phyloP scores from a whole-genome alignment of 2,113 vertebrate genomes.

The Dolichotis patagonum region DNA sequence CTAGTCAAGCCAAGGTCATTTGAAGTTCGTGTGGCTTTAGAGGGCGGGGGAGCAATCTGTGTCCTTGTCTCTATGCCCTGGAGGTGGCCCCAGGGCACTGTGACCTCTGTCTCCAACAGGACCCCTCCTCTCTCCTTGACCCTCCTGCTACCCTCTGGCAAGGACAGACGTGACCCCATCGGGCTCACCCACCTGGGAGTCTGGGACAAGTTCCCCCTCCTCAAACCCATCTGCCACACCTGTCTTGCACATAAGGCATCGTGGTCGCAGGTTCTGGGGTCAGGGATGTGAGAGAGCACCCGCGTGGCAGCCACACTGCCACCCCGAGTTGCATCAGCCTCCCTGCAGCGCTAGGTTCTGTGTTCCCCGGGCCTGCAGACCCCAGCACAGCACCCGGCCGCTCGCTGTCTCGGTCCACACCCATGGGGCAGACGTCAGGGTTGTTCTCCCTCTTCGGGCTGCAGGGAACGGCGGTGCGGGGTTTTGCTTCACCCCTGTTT shows the following conservation, averaged over 20 bases:
- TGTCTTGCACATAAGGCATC: rapidly evolving
- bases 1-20: not conserved
- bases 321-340: not conserved
- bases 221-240: rapidly evolving
- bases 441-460: rapidly evolving
- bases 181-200: too few species aligned
- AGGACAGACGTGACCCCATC: not conserved
- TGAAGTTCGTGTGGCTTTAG: not conserved
- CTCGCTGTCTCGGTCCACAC: not conserved
- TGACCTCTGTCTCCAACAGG: not conserved
- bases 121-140: not conserved
- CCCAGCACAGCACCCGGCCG: not conserved
- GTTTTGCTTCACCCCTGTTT: not conserved
- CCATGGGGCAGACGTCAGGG: not conserved
- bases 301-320: not conserved
- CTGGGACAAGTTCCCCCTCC: not conserved
- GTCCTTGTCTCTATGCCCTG: not conserved
- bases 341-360: not conserved
- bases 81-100: not conserved
- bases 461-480: rapidly evolving
- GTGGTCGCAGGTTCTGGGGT: too few species aligned
- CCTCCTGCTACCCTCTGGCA: not conserved
- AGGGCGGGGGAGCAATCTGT: not conserved
- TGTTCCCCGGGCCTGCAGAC: not conserved
- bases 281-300: too few species aligned